These are phyloP conservation scores for Hemichromis elongatus DNA, from an alignment of 2,113 vertebrate genomes.

Conservation along the genomic window DNA sequence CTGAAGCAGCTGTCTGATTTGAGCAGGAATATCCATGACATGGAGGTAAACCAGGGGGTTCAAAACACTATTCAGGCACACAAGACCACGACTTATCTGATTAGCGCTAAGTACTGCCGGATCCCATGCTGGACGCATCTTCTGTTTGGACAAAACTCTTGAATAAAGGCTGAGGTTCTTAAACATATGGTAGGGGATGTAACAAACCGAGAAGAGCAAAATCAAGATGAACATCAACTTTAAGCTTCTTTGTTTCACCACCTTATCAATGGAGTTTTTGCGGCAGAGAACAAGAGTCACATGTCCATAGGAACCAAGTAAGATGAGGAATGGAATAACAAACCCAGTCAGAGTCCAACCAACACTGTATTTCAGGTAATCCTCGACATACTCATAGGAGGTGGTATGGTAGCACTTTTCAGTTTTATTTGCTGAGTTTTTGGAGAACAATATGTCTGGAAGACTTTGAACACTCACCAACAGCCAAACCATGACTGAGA, in stretches of 20 bases:
- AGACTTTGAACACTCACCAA: conserved; percentile 67
- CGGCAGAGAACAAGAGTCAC: conserved; percentile 62
- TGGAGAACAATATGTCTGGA: conserved; percentile 72
- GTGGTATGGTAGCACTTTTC: conserved; percentile 70
- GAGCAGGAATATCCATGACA: conserved; percentile 6
- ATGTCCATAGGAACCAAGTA: conserved; percentile 74
- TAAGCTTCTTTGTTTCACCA: conserved; percentile 65
- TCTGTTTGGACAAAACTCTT: conserved; percentile 38
- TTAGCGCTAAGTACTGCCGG: conserved; percentile 53
- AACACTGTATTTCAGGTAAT: conserved; percentile 70
- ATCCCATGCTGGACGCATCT: not conserved
- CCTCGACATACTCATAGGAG: rapidly evolving
- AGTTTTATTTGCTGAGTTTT: not conserved
- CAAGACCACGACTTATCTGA: conserved; percentile 76
- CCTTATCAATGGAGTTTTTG: conserved; percentile 35
- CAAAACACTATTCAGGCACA: conserved; percentile 77
- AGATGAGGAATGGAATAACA: conserved; percentile 70
- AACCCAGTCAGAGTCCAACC: conserved; percentile 72
- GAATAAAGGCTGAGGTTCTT: conserved; percentile 75
- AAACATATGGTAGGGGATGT: conserved; percentile 76
- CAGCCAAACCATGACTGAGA: conserved; percentile 65
- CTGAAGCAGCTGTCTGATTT: not conserved
- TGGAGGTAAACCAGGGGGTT: conserved; percentile 79
- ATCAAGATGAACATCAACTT: conserved; percentile 67
- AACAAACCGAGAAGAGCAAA: not conserved